Evolutionary conservation across 2,888 invertebrate species (phyloP).

Genomic region (Aethes cnicana): DNA sequence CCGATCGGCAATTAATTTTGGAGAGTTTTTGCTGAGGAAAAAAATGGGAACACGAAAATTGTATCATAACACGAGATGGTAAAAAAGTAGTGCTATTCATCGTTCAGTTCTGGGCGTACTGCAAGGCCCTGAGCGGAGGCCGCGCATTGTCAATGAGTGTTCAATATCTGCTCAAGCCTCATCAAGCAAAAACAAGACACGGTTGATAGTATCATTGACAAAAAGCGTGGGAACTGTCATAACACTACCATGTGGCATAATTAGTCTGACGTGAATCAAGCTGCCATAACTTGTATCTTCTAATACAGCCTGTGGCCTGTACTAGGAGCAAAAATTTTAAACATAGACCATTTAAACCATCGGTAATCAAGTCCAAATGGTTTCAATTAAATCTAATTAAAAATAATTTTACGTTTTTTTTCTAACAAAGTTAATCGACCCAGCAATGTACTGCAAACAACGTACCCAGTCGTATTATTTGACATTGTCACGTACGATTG

Average conservation of each 20-base stretch:
- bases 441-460: no score
- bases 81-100: slow-evolving; percentile 50
- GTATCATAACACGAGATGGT: slow-evolving; percentile 45
- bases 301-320: no score
- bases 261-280: slow-evolving; percentile 19
- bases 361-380: no score
- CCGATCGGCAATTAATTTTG: slow-evolving; percentile 65
- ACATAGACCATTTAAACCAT: no score
- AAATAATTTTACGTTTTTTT: no score
- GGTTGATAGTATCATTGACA: slow-evolving; percentile 30
- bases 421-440: no score
- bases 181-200: slow-evolving; percentile 37
- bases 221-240: slow-evolving; percentile 43
- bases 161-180: slow-evolving; percentile 40
- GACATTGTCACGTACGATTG: no score
- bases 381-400: no score
- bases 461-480: no score
- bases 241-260: slow-evolving; percentile 22
- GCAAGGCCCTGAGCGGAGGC: slow-evolving; percentile 56
- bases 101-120: slow-evolving; percentile 31
- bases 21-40: slow-evolving; percentile 53
- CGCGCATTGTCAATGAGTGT: slow-evolving; percentile 37
- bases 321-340: no score
- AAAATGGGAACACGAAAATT: slow-evolving; percentile 51
- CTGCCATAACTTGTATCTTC: no score